Conservation (phyloP, 2,888 invertebrate species). For the Nomada hirtipes region DNA sequence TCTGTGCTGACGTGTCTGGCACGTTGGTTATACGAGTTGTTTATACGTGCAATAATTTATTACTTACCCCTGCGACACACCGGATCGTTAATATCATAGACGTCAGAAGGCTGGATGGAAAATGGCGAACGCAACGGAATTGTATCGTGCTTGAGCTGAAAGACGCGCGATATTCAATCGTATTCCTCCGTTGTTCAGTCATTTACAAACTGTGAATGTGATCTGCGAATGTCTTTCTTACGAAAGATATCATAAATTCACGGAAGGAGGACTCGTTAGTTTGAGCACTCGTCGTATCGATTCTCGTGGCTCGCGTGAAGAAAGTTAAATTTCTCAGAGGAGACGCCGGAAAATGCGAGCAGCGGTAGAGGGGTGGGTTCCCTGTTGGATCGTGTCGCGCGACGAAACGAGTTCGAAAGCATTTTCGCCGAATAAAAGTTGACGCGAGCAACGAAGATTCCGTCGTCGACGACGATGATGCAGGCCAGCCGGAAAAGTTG, state of each 20-base stretch:
- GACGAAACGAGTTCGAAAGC: constrained; percentile 74
- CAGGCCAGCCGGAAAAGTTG: constrained; percentile 72
- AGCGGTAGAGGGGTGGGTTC: constrained; percentile 18
- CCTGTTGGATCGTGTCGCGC: constrained; percentile 64
- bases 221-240: neutral
- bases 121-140: constrained; percentile 43
- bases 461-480: constrained; percentile 10
- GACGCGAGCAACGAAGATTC: constrained; percentile 48
- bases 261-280: constrained; percentile 61
- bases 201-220: neutral
- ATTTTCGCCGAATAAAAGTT: constrained; percentile 72
- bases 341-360: constrained; percentile 56
- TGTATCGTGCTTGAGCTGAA: constrained; percentile 38
- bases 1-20: constrained; percentile 55
- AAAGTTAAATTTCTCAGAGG: constrained; percentile 81
- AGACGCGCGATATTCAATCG: constrained; percentile 19
- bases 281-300: constrained; percentile 67
- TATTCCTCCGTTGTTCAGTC: neutral
- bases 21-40: constrained; percentile 64
- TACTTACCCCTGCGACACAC: constrained; percentile 45
- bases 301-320: constrained; percentile 61
- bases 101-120: constrained; percentile 47
- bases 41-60: constrained; percentile 71
- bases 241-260: constrained; percentile 33
- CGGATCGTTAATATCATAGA: constrained; percentile 58